These are phyloP conservation scores for Drosophila mauritiana DNA, from an alignment of 1,140 invertebrate genomes.

Conservation along the genomic window DNA sequence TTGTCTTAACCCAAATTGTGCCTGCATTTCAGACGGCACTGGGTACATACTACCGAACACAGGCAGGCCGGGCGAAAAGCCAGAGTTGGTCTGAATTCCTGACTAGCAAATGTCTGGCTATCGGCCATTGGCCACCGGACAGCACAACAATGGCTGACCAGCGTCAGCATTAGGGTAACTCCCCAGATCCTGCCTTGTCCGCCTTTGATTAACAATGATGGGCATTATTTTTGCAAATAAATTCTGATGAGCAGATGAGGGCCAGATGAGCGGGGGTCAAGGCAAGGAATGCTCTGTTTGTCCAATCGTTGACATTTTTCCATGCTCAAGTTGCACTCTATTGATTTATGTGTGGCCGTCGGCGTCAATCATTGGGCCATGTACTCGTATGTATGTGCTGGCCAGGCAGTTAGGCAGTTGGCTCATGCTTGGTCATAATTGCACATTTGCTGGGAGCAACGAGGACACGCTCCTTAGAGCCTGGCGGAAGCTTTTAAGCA, in stretches of 20 bases:
- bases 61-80: conserved; percentile 41
- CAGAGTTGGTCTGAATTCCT: conserved; percentile 52
- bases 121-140: conserved; percentile 36
- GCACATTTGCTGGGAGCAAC: conserved; percentile 66
- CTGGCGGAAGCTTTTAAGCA: conserved; percentile 75
- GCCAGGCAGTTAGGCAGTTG: conserved; percentile 8
- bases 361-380: conserved; percentile 62
- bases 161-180: conserved; percentile 42
- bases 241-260: conserved; percentile 33
- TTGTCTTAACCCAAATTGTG: conserved; percentile 7
- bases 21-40: conserved; percentile 19
- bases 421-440: conserved; percentile 62
- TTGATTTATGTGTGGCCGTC: conserved; percentile 74
- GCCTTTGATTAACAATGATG: conserved; percentile 77
- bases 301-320: conserved; percentile 61
- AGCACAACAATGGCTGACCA: conserved; percentile 67
- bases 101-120: conserved; percentile 59
- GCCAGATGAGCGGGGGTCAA: neutral
- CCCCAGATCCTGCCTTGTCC: conserved; percentile 12
- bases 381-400: neutral
- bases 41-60: conserved; percentile 55
- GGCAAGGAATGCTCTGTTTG: conserved; percentile 46
- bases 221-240: conserved; percentile 82
- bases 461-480: conserved; percentile 29
- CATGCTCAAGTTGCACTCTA: conserved; percentile 75